A percentile compares a stretch with the other conserved stretches of the same genome.
phyloP scores from a whole-genome alignment of 1,140 invertebrate species.

The Pissodes strobi region DNA sequence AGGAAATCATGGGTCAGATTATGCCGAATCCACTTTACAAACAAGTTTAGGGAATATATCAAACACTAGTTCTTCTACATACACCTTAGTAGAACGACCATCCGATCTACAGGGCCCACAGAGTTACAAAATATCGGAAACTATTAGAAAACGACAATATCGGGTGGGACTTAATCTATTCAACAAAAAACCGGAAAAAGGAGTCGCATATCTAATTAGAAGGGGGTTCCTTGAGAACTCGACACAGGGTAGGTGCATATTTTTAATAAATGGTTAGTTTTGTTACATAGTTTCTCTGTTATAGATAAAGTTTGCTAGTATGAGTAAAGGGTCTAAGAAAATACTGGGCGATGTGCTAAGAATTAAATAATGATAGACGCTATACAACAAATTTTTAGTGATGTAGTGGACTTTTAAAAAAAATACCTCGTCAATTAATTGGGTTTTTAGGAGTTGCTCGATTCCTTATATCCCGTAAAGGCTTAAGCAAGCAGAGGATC shows the following conservation, averaged over 20 bases:
- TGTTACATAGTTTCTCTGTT: too few species aligned
- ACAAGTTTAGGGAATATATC: constrained; percentile 53
- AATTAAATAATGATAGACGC: too few species aligned
- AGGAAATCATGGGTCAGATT: constrained; percentile 51
- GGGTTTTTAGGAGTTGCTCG: constrained; percentile 69
- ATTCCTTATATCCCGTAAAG: constrained; percentile 95
- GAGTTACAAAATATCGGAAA: constrained; percentile 69
- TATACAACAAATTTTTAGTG: too few species aligned
- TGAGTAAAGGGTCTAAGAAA: too few species aligned
- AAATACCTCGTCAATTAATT: too few species aligned
- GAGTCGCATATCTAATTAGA: constrained; percentile 91
- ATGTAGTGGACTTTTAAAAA: too few species aligned
- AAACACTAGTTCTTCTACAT: constrained; percentile 49
- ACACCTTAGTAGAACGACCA: constrained; percentile 53
- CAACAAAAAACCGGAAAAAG: constrained; percentile 98
- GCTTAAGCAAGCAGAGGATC: constrained; percentile 98
- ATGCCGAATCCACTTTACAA: constrained; percentile 52
- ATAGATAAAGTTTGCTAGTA: too few species aligned
- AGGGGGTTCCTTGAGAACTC: constrained; percentile 93
- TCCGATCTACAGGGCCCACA: constrained; percentile 61
- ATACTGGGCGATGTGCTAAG: too few species aligned
- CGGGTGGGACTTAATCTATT: constrained; percentile 97
- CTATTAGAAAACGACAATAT: constrained; percentile 88
- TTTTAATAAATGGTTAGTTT: too few species aligned
- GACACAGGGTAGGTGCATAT: constrained; percentile 66